A percentile compares a stretch with the other conserved stretches of the same genome.
These are phyloP conservation scores for Bradypodion pumilum DNA, from an alignment of 2,797 vertebrate genomes.

Conservation along the genomic window DNA sequence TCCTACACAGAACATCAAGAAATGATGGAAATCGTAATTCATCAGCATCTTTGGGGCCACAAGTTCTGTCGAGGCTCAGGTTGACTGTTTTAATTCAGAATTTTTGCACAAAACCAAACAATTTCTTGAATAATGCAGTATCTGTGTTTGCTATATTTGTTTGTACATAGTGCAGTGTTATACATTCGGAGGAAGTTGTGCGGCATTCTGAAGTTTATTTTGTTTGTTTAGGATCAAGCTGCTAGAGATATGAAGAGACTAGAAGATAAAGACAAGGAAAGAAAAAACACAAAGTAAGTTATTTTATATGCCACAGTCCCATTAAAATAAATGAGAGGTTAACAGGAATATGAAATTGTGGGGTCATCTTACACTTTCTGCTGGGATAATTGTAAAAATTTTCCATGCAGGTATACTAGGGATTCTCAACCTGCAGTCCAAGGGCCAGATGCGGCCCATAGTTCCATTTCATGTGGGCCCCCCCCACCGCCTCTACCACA, in stretches of 20 bases:
- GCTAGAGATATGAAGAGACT: constrained; percentile 97
- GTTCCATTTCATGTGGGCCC: too few species aligned
- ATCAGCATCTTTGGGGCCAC: background rate
- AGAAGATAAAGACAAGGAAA: constrained; percentile 96
- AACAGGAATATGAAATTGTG: constrained; percentile 10
- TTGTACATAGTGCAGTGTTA: background rate
- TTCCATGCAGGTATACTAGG: too few species aligned
- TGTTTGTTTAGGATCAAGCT: constrained; percentile 88
- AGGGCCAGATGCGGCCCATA: too few species aligned
- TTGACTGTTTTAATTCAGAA: background rate
- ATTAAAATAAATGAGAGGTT: background rate
- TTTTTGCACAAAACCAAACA: too few species aligned
- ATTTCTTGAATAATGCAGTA: background rate
- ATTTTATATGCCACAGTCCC: constrained; percentile 43
- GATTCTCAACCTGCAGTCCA: too few species aligned
- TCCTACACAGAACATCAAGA: too few species aligned
- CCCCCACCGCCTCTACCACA: too few species aligned
- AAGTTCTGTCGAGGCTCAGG: background rate
- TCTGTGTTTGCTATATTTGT: background rate
- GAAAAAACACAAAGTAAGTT: constrained; percentile 94
- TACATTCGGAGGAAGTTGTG: background rate
- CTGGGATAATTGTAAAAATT: background rate
- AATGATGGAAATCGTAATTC: background rate
- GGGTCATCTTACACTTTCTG: background rate
- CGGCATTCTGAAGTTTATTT: constrained; percentile 46